Percentiles rank a stretch among this genome's conserved stretches.
phyloP scores from a whole-genome alignment of 2,888 invertebrate genomes.

The Bugulina stolonifera region DNA sequence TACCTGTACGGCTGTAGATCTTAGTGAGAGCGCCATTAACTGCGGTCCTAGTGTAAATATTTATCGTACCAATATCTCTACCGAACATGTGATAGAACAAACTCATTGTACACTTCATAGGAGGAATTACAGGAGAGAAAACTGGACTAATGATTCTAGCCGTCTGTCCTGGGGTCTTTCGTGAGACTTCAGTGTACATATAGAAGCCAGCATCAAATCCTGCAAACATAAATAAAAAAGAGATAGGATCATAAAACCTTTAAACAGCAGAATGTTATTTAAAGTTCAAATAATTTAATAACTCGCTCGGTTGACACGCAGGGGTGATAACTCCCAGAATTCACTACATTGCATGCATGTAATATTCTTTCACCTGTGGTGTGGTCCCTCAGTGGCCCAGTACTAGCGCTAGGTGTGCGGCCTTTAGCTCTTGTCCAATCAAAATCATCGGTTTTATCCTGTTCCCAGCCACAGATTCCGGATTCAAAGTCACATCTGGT shows the following conservation, averaged over 20 bases:
- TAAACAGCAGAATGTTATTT: background rate
- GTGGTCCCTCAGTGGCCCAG: slow-evolving; percentile 43
- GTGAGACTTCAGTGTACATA: slow-evolving; percentile 37
- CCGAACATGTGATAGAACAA: slow-evolving; percentile 50
- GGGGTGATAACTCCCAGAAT: too few relatives aligned
- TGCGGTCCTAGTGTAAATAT: slow-evolving; percentile 33
- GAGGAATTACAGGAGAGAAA: slow-evolving; percentile 33
- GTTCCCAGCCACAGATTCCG: slow-evolving; percentile 40
- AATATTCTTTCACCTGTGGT: slow-evolving; percentile 39
- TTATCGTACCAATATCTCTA: slow-evolving; percentile 36
- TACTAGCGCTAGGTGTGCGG: slow-evolving; percentile 37
- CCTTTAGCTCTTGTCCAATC: slow-evolving; percentile 40
- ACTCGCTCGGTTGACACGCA: too few relatives aligned
- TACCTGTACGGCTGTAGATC: slow-evolving; percentile 37
- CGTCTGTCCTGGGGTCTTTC: slow-evolving; percentile 16
- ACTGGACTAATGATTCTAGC: slow-evolving; percentile 30
- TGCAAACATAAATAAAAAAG: background rate
- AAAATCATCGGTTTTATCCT: slow-evolving; percentile 37
- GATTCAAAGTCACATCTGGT: slow-evolving; percentile 41
- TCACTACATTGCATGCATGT: too few relatives aligned
- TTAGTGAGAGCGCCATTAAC: slow-evolving; percentile 26
- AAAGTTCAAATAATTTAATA: too few relatives aligned
- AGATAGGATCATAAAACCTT: too few relatives aligned
- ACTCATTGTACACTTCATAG: slow-evolving; percentile 35
- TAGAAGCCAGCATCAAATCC: slow-evolving; percentile 39